Base-by-base conservation (phyloP, 2,797 vertebrate genomes). In the Lepidocolaptes lacrymiger region DNA sequence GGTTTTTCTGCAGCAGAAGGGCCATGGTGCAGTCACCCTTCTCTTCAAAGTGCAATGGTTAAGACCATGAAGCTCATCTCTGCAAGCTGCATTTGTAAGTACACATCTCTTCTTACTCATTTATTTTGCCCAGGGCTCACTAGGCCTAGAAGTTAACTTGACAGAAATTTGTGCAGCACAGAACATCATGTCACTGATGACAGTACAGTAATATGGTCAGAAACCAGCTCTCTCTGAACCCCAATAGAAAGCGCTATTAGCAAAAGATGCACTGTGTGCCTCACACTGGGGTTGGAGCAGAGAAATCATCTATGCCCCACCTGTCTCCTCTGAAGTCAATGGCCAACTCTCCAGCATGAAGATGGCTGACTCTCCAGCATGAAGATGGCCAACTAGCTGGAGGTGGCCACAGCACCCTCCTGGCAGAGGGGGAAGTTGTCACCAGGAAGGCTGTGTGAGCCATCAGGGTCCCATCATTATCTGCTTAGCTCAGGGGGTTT, bases 1-100 rank as follows among this genome's bases (percentile, higher is more conserved):
- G n/a, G 11, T 81, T 75, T 58, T 62, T 82, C 51, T 80, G 58
- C 67, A 72, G 58, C 34, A 71, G 64, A 88, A 87, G 22, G 17
- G n/a, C 75, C 13, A 2, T 1, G 3, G 15, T 69, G 30, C 3
- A 4, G 21, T 49, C 23, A 2, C 30, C 12, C 24, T 75, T 68
- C 68, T 85, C 69, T 73, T 90, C 44, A 19, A 63, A 89, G 44
- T 30, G 28, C 48, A 26, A 0, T 12, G 20, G 34, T n/a, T 89
- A 44, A 75, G 51, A 63, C 32, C 64, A 37, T 30, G 52, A 39
- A 52, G 64, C 19, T 87, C 66, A 39, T 34, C 26, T 91, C 75
- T 86, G 36, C 71, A 83, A 69, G 43, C 46, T 52, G 48, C 22
- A 6, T 71, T 75, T 74, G 86, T 94, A 82, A 96, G 89, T 94